Evolutionary conservation across 2,797 vertebrate species (phyloP).

Genomic region (Graptemys geographica): DNA sequence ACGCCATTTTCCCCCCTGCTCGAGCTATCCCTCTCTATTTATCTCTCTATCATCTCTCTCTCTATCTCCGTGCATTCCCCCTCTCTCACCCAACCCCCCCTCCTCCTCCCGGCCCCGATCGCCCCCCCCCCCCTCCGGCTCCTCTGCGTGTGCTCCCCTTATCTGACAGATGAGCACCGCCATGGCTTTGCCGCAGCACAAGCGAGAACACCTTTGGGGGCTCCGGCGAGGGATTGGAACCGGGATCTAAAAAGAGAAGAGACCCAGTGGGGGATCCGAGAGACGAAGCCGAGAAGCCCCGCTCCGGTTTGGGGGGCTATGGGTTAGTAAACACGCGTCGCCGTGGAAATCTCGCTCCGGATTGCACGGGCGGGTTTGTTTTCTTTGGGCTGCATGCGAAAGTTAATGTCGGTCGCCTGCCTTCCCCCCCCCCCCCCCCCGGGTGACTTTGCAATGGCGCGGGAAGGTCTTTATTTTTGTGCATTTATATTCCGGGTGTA

Average conservation of each 20-base stretch:
- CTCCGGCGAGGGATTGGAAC: slow-evolving; percentile 65
- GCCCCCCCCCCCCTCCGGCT: slow-evolving; percentile 49
- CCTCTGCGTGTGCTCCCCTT: slow-evolving; percentile 62
- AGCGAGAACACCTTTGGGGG: slow-evolving; percentile 77
- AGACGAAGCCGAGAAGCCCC: slow-evolving; percentile 9
- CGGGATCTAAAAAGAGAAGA: slow-evolving; percentile 70
- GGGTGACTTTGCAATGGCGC: slow-evolving; percentile 40
- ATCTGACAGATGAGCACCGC: slow-evolving; percentile 80
- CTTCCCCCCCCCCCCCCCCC: not conserved
- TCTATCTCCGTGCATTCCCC: not conserved
- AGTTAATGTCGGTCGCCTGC: slow-evolving; percentile 68
- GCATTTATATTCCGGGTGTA: not conserved
- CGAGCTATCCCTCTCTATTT: slow-evolving; percentile 65
- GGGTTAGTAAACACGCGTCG: slow-evolving; percentile 73
- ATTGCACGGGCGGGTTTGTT: not conserved
- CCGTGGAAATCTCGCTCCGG: slow-evolving; percentile 42
- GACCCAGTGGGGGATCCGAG: not conserved
- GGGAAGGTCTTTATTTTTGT: not conserved
- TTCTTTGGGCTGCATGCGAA: slow-evolving; percentile 62
- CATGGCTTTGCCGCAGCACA: slow-evolving; percentile 78
- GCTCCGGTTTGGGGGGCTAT: slow-evolving; percentile 62
- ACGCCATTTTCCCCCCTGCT: slow-evolving; percentile 81
- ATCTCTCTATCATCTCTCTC: not conserved
- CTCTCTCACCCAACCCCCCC: slow-evolving; percentile 11
- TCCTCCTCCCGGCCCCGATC: slow-evolving; percentile 64